Conservation (phyloP, 2,888 invertebrate genomes). For the Euproctis similis region DNA sequence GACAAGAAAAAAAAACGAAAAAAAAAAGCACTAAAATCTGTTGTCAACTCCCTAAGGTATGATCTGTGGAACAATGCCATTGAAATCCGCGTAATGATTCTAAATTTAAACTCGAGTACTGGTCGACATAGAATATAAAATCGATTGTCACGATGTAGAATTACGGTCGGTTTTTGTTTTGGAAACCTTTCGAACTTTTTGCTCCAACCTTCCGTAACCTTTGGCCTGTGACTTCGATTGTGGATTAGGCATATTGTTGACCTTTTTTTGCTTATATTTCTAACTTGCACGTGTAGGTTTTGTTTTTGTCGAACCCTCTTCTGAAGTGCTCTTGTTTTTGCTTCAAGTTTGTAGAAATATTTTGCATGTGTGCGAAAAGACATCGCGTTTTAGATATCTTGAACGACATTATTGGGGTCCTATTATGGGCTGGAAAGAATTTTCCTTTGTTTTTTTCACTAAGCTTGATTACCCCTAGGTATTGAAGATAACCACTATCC, state of each 20-base stretch:
- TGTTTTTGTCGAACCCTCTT: conserved; percentile 47
- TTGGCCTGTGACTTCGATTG: conserved; percentile 74
- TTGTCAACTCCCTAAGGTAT: conserved; percentile 70
- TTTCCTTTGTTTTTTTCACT: neutral
- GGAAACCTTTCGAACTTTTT: conserved; percentile 54
- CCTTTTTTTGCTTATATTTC: conserved; percentile 67
- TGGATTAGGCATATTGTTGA: conserved; percentile 76
- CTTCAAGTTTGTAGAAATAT: conserved; percentile 40
- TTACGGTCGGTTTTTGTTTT: conserved; percentile 55
- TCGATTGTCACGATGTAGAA: conserved; percentile 24
- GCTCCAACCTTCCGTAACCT: conserved; percentile 72
- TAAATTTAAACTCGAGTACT: conserved; percentile 32
- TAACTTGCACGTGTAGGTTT: conserved; percentile 60
- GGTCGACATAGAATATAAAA: conserved; percentile 38
- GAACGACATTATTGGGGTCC: neutral
- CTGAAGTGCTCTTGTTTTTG: conserved; percentile 57
- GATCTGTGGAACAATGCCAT: conserved; percentile 51
- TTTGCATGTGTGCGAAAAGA: conserved; percentile 54
- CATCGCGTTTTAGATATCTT: conserved; percentile 13
- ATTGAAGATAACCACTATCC: too few relatives aligned
- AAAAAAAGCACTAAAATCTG: conserved; percentile 68
- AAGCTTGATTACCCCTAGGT: too few relatives aligned
- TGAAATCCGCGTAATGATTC: conserved; percentile 33
- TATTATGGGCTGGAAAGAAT: conserved; percentile 1
- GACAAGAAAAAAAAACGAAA: conserved; percentile 44